Percentiles rank a stretch among this genome's conserved stretches.
Evolutionary conservation across 2,797 vertebrate species (phyloP).

Genomic region (Notoglanidium macrostoma): DNA sequence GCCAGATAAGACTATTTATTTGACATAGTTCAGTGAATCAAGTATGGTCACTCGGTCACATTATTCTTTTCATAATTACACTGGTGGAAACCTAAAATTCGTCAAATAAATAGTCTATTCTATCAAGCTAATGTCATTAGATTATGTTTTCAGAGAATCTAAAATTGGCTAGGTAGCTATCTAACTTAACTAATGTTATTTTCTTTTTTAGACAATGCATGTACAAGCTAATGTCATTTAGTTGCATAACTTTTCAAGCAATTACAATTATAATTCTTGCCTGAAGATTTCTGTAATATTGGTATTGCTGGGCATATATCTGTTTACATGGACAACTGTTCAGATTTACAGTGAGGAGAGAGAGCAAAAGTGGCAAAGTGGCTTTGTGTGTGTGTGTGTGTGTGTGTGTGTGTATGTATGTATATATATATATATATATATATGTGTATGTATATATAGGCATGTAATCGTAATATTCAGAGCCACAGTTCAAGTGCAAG

Average conservation of each 20-base stretch:
- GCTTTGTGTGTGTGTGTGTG: not conserved
- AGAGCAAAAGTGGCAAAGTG: not conserved
- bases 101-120: slow-evolving; percentile 21
- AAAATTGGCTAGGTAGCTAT: not conserved
- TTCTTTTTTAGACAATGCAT: not conserved
- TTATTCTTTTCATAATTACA: slow-evolving; percentile 20
- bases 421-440: not conserved
- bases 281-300: not conserved
- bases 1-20: slow-evolving; percentile 8
- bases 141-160: not conserved
- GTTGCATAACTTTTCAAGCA: not conserved
- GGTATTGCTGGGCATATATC: not conserved
- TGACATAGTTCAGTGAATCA: slow-evolving; percentile 13
- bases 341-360: not conserved
- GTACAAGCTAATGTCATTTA: not conserved
- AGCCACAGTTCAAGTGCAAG: not conserved
- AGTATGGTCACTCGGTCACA: slow-evolving; percentile 4
- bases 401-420: too few species aligned
- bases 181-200: not conserved
- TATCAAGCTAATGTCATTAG: not conserved
- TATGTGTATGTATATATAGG: not conserved
- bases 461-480: not conserved
- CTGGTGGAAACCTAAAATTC: not conserved
- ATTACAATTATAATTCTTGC: not conserved
- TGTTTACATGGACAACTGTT: not conserved